Base-by-base conservation (phyloP, 2,888 invertebrate species). In the Mythimna vitellina region DNA sequence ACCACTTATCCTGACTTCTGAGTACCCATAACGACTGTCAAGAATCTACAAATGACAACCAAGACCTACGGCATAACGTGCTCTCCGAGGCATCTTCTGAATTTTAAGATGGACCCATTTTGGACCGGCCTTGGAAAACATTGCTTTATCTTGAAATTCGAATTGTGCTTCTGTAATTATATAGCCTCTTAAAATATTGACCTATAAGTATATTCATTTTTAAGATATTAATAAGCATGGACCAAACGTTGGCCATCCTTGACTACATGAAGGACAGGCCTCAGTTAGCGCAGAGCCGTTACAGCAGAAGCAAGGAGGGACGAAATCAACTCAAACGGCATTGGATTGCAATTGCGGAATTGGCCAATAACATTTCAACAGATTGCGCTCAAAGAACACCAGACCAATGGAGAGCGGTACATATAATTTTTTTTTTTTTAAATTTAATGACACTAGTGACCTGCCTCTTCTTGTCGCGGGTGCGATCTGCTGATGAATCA, bases 281-380 rank as follows among this genome's bases (percentile, higher is more conserved):
- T 12, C 74, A 64, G 29, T 3, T 70, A 29, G 70, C 74, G 14
- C 65, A 74, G 29, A 64, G 70, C 49, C 29, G 74, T 12, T 70
- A 38, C 22, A 74, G 74, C 25, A 49, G 74, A 9, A 74, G 74
- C 17, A 70, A 70, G 14, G 70, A 74, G 38, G 70, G 70, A 20
- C 63, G 64, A 5, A 20, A 0, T 22, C 29, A 49, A 10, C 38
- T 63, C 10, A 38, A 38, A 49, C 49, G 38, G 20, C 70, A 70
- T 51, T 70, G 70, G 70, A 29, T 10, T 8, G 22, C 65, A 8
- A 74, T 64, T 38, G 74, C 70, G 7, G 65, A 74, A 10, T 22
- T 70, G 8, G 74, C 65, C 14, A 70, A 70, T 51, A 74, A 74
- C 38, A 29, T 70, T 38, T 49, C 71, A 9, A 4, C 32, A 17